phyloP scores from a whole-genome alignment of 2,888 invertebrate species.

The Plagodis dolabraria region DNA sequence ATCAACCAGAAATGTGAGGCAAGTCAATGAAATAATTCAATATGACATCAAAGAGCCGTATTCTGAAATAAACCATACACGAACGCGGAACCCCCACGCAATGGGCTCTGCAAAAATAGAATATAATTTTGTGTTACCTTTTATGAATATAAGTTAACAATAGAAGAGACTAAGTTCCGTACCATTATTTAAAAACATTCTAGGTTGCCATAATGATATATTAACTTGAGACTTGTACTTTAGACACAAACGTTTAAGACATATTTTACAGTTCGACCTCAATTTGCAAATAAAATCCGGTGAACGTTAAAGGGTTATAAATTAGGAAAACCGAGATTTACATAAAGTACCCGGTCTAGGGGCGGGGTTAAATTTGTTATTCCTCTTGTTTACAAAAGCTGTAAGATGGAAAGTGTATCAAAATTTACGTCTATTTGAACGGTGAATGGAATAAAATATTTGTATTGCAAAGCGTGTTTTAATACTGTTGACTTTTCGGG shows the following conservation, averaged over 20 bases:
- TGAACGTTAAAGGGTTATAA: slow-evolving; percentile 33
- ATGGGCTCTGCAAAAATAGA: too few species aligned
- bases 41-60: too few species aligned
- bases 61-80: too few species aligned
- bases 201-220: too few species aligned
- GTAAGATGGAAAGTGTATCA: slow-evolving; percentile 23
- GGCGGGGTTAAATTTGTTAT: slow-evolving; percentile 29
- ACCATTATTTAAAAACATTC: too few species aligned
- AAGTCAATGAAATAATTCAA: too few species aligned
- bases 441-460: slow-evolving; percentile 27
- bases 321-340: slow-evolving; percentile 37
- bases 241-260: slow-evolving; percentile 1
- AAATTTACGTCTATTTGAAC: slow-evolving; percentile 26
- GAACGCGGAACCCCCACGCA: too few species aligned
- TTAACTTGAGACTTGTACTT: background rate
- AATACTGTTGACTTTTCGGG: slow-evolving; percentile 23
- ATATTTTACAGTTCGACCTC: slow-evolving; percentile 17
- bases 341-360: slow-evolving; percentile 20
- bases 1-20: too few species aligned
- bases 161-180: too few species aligned
- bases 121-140: too few species aligned
- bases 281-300: slow-evolving; percentile 25
- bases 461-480: slow-evolving; percentile 20
- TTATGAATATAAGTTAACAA: too few species aligned
- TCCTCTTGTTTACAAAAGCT: slow-evolving; percentile 25